phyloP scores from a whole-genome alignment of 1,140 invertebrate species.

The Plectrocnemia conspersa region DNA sequence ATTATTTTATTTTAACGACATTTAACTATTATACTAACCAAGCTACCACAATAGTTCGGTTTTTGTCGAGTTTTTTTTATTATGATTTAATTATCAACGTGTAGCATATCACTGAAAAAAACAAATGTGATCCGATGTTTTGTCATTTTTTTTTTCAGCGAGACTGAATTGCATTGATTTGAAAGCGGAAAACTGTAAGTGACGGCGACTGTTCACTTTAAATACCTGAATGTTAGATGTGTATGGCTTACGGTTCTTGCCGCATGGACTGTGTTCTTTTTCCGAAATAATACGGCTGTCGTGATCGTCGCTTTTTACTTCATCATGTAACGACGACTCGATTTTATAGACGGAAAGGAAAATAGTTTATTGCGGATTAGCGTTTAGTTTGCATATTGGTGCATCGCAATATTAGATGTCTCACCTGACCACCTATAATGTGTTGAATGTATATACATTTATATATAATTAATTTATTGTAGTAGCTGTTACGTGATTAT shows the following conservation, averaged over 20 bases:
- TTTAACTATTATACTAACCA: too few species aligned
- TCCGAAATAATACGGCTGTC: neutral
- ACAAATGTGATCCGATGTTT: constrained; percentile 34
- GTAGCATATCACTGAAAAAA: constrained; percentile 25
- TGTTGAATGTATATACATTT: constrained; percentile 32
- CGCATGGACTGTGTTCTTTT: constrained; percentile 26
- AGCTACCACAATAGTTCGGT: too few species aligned
- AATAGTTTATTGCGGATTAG: constrained; percentile 28
- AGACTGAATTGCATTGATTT: constrained; percentile 56
- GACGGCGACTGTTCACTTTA: constrained; percentile 38
- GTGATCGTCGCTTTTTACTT: too few species aligned
- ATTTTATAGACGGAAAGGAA: constrained; percentile 1
- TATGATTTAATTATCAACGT: neutral
- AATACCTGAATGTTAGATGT: constrained; percentile 36
- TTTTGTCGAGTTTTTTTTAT: too few species aligned
- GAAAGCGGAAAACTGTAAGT: constrained; percentile 57
- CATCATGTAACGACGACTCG: constrained; percentile 1
- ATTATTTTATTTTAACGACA: too few species aligned
- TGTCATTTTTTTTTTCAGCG: constrained; percentile 52
- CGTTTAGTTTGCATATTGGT: constrained; percentile 33
- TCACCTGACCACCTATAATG: constrained; percentile 34
- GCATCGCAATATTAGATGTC: constrained; percentile 35
- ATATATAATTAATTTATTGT: constrained; percentile 27
- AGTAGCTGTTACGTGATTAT: constrained; percentile 26
- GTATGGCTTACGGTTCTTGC: constrained; percentile 30